phyloP scores from a whole-genome alignment of 2,113 vertebrate species.

The human (Homo sapiens) region DNA sequence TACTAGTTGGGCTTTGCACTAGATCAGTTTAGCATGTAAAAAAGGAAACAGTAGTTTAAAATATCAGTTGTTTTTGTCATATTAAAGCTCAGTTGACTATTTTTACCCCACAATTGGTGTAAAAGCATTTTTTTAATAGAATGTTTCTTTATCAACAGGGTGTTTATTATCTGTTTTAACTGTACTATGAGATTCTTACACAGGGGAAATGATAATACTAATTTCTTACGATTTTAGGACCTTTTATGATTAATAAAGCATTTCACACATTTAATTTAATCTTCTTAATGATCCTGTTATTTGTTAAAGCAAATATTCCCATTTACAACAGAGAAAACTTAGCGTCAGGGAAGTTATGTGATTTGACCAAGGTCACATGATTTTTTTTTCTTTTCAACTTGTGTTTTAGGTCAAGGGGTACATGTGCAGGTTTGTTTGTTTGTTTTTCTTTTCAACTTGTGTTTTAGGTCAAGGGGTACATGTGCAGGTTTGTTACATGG shows the following conservation, averaged over 20 bases:
- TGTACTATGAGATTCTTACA: not conserved
- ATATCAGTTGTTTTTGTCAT: not conserved
- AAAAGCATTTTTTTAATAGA: slow-evolving; percentile 28
- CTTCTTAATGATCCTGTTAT: not conserved
- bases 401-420: too few relatives aligned
- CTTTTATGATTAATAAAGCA: slow-evolving; percentile 31
- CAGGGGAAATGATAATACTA: not conserved
- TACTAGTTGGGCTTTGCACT: not conserved
- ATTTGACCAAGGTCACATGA: not conserved
- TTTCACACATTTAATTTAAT: slow-evolving; percentile 22
- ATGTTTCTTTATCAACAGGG: slow-evolving; percentile 8
- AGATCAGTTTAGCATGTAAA: not conserved
- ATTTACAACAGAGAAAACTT: not conserved
- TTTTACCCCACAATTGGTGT: not conserved
- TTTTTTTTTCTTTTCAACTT: too few relatives aligned
- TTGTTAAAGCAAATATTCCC: not conserved
- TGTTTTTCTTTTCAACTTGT: too few relatives aligned
- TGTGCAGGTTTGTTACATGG: too few relatives aligned
- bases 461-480: too few relatives aligned
- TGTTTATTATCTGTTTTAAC: not conserved
- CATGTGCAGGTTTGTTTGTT: too few relatives aligned
- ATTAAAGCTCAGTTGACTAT: not conserved
- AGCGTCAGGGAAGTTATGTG: not conserved
- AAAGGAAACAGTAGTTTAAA: not conserved
- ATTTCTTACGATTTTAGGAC: slow-evolving; percentile 40